Conservation (phyloP, 2,797 vertebrate species). For the Bradypus variegatus region DNA sequence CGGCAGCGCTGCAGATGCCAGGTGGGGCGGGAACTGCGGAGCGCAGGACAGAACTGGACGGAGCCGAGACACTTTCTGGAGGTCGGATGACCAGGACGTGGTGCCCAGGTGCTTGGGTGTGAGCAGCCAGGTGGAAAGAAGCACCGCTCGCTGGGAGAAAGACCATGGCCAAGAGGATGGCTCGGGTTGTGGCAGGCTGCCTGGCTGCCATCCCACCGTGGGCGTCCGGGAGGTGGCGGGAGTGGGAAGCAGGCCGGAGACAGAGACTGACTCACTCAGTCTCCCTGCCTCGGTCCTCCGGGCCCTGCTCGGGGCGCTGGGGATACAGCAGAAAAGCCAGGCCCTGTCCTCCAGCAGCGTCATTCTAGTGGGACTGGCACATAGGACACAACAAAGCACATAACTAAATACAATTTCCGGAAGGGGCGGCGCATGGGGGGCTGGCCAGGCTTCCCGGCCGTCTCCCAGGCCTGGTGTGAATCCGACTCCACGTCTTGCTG, state of each 20-base stretch:
- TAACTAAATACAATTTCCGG: neutral
- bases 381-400: neutral
- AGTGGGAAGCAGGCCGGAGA: neutral
- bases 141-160: neutral
- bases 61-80: neutral
- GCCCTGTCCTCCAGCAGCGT: neutral
- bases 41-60: neutral
- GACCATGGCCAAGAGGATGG: accelerated
- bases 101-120: neutral
- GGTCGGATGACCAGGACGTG: neutral
- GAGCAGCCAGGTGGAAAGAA: neutral
- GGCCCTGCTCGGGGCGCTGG: neutral
- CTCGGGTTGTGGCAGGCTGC: neutral
- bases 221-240: neutral
- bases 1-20: accelerated
- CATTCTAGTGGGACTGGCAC: neutral
- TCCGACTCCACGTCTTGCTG: neutral
- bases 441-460: neutral
- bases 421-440: accelerated
- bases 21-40: neutral
- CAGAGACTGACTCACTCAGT: neutral
- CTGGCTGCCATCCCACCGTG: accelerated
- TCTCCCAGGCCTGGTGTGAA: neutral
- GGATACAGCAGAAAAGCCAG: neutral
- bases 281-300: neutral